phyloP scores from a whole-genome alignment of 2,888 invertebrate genomes.

The Chrysomela aeneicollis region DNA sequence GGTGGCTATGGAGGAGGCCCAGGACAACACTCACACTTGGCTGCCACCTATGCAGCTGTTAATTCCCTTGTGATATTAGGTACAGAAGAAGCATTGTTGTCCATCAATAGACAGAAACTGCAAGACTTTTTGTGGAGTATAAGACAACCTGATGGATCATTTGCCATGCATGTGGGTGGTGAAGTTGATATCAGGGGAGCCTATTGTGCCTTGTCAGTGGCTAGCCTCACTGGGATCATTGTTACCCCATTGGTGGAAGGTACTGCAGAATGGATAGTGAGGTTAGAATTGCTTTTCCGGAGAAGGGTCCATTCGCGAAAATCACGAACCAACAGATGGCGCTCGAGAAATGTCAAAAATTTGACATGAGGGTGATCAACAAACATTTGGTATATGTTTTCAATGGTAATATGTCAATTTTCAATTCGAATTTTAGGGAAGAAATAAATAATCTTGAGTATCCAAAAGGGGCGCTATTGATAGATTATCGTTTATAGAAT shows the following conservation, averaged over 20 bases:
- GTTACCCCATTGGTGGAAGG: constrained; percentile 81
- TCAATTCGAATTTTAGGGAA: too few species aligned
- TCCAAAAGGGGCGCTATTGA: too few species aligned
- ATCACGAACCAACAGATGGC: too few species aligned
- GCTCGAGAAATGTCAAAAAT: too few species aligned
- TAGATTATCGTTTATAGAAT: too few species aligned
- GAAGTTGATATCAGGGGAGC: constrained; percentile 94
- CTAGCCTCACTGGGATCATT: constrained; percentile 83
- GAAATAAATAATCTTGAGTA: too few species aligned
- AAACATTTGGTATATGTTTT: too few species aligned
- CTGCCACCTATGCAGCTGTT: constrained; percentile 97
- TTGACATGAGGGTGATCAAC: too few species aligned
- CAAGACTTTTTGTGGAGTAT: constrained; percentile 81
- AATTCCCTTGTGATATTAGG: constrained; percentile 92
- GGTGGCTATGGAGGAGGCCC: constrained; percentile 97
- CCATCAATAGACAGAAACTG: constrained; percentile 82
- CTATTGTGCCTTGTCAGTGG: constrained; percentile 95
- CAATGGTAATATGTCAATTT: too few species aligned
- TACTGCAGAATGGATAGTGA: constrained; percentile 90
- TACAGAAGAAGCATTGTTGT: constrained; percentile 77
- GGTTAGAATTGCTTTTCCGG: constrained; percentile 62
- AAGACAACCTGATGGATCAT: constrained; percentile 86
- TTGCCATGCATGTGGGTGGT: constrained; percentile 89
- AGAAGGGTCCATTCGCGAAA: too few species aligned
- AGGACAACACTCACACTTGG: constrained; percentile 90